Evolutionary conservation across 2,797 vertebrate genomes (phyloP).

Genomic region (Schizopygopsis malacanthus): DNA sequence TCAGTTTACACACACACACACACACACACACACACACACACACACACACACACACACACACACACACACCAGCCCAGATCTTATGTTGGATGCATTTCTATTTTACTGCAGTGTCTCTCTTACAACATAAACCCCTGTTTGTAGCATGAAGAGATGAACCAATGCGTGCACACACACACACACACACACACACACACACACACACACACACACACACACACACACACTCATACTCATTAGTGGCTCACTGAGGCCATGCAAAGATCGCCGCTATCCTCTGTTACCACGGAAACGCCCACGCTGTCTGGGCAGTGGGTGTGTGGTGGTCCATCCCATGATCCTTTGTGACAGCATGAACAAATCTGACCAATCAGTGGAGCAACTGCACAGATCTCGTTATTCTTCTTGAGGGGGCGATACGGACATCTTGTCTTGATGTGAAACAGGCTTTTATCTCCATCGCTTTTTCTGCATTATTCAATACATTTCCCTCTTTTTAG

Average conservation of each 20-base stretch:
- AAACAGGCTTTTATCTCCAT: constrained; percentile 40
- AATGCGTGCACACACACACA: neutral
- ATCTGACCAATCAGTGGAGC: constrained; percentile 45
- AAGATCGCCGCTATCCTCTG: constrained; percentile 43
- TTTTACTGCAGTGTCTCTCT: constrained; percentile 31
- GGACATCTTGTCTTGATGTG: constrained; percentile 39
- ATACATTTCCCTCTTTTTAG: neutral
- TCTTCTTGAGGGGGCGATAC: constrained; percentile 38
- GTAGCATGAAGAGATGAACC: neutral
- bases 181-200: neutral
- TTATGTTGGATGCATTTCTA: neutral
- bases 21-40: constrained; percentile 9
- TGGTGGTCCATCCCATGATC: constrained; percentile 53
- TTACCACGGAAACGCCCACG: constrained; percentile 60
- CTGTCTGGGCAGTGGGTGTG: constrained; percentile 66
- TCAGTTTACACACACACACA: constrained; percentile 18
- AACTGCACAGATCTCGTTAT: constrained; percentile 26
- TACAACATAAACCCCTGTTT: constrained; percentile 1
- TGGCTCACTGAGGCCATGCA: constrained; percentile 26
- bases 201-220: neutral
- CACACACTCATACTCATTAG: constrained; percentile 42
- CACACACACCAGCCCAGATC: constrained; percentile 10
- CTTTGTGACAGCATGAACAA: constrained; percentile 49
- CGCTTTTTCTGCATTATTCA: constrained; percentile 26
- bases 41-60: constrained; percentile 2